Evolutionary conservation across 2,113 vertebrate genomes (phyloP), one percentile per base, ranked within the genome.

Genomic region (Himantopus leucocephalus): DNA sequence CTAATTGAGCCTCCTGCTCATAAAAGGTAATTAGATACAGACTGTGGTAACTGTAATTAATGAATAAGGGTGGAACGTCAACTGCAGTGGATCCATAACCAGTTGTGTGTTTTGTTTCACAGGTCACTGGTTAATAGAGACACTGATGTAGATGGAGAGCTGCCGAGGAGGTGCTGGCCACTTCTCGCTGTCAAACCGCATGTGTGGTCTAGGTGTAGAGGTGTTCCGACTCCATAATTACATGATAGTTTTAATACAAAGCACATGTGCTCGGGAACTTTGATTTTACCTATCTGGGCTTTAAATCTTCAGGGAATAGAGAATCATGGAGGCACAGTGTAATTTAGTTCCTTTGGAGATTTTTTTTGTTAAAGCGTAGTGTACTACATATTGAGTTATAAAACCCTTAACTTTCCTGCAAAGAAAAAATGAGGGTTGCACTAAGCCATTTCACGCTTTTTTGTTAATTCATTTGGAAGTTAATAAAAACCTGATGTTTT

Each of bases 1-100:
- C 88, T 93, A 75, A 95, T 85, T 94, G 73, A 96, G 66, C 84
- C 94, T 95, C 74, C 45, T 79, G 93, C 81, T 94, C 35, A 37
- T 92, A 79, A 85, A 94, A 95, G 76, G 67, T 92, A 94, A 92
- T 96, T 96, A 96, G 96, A 26, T 58, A 37, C 77, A 78, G 74
- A 27, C 80, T 81, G 81, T 58, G 62, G 63, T 53, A 73, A 64
- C 70, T 68, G 70, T 96, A 95, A 76, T 94, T 96, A 95, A 85
- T 90, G 90, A 82, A 26, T 72, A 29, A 29, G 67, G 66, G 43
- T 91, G 81, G 85, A 58, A 53, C 2, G 1, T 52, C 43, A 48
- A 3, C 1, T 16, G 67, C 66, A 48, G 66, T 32, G 67, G 77
- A 37, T 84, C 74, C 53, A 30, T 50, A 58, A 8, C 52, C 64